Evolutionary conservation across 2,888 invertebrate genomes (phyloP), one percentile per base, ranked within the genome.

Genomic region (Drepanosiphum platanoidis): DNA sequence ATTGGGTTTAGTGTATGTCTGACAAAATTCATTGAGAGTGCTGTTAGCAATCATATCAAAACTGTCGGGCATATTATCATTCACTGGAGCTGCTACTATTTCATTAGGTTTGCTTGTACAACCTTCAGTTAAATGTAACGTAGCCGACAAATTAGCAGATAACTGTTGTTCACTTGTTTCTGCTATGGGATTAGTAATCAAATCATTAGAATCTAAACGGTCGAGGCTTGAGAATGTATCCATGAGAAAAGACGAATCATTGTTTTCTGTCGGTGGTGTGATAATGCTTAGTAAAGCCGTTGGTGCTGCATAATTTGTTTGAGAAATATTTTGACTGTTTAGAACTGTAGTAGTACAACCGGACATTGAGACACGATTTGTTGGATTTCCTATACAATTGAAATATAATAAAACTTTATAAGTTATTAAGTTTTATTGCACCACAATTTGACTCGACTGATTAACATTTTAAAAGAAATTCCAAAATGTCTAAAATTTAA

Each of bases 51-150:
- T 88, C 87, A 90, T 90, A n/a, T 91, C 91, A 87, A 92, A 91
- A 88, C 92, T 92, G 87, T 92, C 92, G 3, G 91, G 91, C 91
- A 92, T 91, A 88, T 90, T 91, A 30, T 68, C 52, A 77, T 74
- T 75, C 30, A 68, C 84, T 36, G 68, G 70, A 61, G n/a, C 80
- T 89, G 88, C 39, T 30, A n/a, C 36, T n/a, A n/a, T n/a, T 89
- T 88, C 66, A 88, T 87, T 36, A 87, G 86, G 83, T 88, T 89
- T 87, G 88, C 86, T 36, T 86, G 86, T 78, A 87, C 88, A 34
- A 88, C 82, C 86, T 27, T 92, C 92, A 1, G 90, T 90, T 84
- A 92, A 88, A 0, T 91, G 91, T 75, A 92, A 88, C 87, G 91
- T 91, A 87, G 89, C 90, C 3, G 90, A 90, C 7, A 91, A 88